These are phyloP conservation scores for Ateles fusciceps DNA, from an alignment of 2,797 vertebrate species.

Conservation along the genomic window DNA sequence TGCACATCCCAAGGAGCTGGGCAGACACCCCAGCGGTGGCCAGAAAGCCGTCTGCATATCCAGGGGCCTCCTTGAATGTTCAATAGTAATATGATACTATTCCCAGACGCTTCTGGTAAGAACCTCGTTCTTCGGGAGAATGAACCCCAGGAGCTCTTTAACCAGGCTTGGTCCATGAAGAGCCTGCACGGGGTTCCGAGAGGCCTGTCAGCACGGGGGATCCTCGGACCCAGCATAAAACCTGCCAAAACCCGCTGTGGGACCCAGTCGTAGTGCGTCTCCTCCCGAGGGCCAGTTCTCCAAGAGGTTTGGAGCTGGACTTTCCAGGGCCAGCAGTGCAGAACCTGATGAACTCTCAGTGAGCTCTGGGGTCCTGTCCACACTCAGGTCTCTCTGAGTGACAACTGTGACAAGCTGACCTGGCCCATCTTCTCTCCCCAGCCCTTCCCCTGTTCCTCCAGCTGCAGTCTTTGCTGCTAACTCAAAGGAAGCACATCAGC, in stretches of 20 bases:
- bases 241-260: rapidly evolving
- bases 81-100: no score
- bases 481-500: neutral
- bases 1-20: rapidly evolving
- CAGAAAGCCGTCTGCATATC: neutral
- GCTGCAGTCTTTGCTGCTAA: rapidly evolving
- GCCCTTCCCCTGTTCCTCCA: neutral
- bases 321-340: neutral
- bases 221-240: neutral
- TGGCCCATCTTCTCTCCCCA: no score
- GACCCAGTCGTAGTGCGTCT: neutral
- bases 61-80: rapidly evolving
- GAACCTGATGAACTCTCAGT: neutral
- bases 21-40: rapidly evolving
- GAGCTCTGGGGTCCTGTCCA: neutral
- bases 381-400: neutral
- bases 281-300: neutral
- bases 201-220: rapidly evolving
- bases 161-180: neutral
- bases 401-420: neutral
- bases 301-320: neutral
- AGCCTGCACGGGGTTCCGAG: rapidly evolving
- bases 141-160: neutral
- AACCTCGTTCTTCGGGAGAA: no score
- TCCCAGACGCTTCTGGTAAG: no score